Conservation (phyloP, 2,113 vertebrate species). For the Ceyx margarethae region DNA sequence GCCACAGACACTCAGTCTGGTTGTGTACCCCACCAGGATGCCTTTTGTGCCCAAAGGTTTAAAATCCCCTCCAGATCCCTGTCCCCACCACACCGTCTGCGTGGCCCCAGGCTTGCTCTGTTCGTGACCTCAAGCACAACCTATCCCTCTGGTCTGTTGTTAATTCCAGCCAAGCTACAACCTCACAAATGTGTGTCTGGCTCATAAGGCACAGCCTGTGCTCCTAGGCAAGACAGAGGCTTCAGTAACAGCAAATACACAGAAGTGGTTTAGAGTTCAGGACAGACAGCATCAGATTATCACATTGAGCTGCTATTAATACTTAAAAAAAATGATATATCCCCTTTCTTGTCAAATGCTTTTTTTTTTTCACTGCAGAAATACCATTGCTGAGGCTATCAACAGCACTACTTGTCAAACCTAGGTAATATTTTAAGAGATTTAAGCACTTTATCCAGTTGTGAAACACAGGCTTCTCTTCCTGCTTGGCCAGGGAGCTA, state of each 20-base stretch:
- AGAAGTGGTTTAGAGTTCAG: background rate
- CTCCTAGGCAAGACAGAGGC: background rate
- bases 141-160: background rate
- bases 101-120: background rate
- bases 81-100: fast-evolving
- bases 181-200: background rate
- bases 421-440: background rate
- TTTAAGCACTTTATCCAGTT: background rate
- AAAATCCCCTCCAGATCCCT: background rate
- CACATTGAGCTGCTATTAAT: background rate
- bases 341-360: background rate
- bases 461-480: slow-evolving; percentile 28
- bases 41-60: fast-evolving
- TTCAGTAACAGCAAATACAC: background rate
- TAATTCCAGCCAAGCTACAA: background rate
- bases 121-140: fast-evolving
- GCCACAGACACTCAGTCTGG: background rate
- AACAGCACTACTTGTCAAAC: background rate
- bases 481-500: background rate
- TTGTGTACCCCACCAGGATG: fast-evolving
- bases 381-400: background rate
- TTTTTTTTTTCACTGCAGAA: background rate
- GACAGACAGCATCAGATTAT: background rate
- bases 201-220: background rate
- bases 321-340: background rate